Base-by-base conservation (phyloP, 1,140 invertebrate genomes). In the Drosophila busckii region DNA sequence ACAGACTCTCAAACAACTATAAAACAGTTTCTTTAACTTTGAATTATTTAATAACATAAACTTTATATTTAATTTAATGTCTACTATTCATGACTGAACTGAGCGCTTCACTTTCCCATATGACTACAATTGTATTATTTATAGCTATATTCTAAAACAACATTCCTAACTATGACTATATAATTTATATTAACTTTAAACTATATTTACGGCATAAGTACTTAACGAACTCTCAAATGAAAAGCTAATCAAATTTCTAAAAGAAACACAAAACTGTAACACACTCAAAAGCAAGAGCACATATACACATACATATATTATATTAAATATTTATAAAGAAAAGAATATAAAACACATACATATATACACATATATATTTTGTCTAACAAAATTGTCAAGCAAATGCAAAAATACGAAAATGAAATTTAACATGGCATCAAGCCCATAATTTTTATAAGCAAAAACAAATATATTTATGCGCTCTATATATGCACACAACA, bases 211-310 rank as follows among this genome's bases (percentile, higher is more conserved):
- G 40, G 56, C 31, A 34, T 53, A 70, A 45, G 62, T 80, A 80
- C 73, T 80, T 80, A 71, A 70, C 34, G 56, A 60, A 55, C 29
- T 34, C 52, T 29, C 37, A 15, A n/a, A 63, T 41, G 45, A 35
- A 64, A 50, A 40, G 20, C 75, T 75, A 80, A 80, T 80, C 73
- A 82, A 82, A 80, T 69, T 80, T 80, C 75, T 82, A 38, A 28
- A 73, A 80, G 69, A 80, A 78, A 62, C 62, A 68, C 42, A 56
- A 63, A 45, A 68, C 64, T 64, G 19, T 38, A 55, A 61, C 44
- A 45, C 45, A 64, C 42, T 53, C 35, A 70, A 60, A 40, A 19
- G 8, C 38, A 22, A 31, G 12, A 45, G 20, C 17, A 50, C 46
- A 65, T 17, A 54, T 7, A 50, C 16, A 61, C 15, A 62, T 20